Evolutionary conservation across 2,888 invertebrate genomes (phyloP), one percentile per base, ranked within the genome.

Genomic region (Eupithecia inturbata): DNA sequence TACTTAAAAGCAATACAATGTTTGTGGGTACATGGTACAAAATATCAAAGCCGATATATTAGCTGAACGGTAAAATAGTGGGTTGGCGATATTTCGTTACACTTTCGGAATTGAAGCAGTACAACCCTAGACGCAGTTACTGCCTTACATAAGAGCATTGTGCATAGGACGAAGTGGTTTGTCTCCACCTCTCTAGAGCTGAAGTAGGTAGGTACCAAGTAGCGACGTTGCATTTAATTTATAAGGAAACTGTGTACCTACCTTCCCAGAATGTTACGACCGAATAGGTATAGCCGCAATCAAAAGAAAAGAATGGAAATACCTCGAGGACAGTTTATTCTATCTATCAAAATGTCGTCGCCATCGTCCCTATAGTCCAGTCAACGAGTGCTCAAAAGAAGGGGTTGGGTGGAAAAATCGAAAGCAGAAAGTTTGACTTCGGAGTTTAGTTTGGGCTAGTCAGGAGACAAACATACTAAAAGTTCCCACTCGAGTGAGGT

Each of bases 131-230:
- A 1, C 22, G 31, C 9, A 67, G 60, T 57, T 26, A 57, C 57
- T 14, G 26, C 57, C 57, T 57, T 57, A 14, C 53, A 84, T 84
- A 82, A 88, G 89, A 81, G 82, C 82, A 85, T 82, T 85, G 83
- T 83, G 83, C 84, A 83, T 81, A 87, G 83, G 84, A 82, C 84
- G 83, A 88, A 88, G 89, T 88, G 91, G 69, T 71, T 73, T 68
- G 87, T 88, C 88, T 85, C 82, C 80, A 81, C 79, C 81, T 87
- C 72, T 68, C 66, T 60, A 45, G 67, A 63, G 60, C 70, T 73
- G 63, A 60, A 76, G 57, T 57, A 81, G 84, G 5, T 62, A 87
- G 10, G 88, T 80, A 39, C 62, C 64, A 7, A 49, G 19, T n/a
- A 26, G 79, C 76, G 75, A 78, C 79, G 31, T 26, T 70, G 64